These are phyloP conservation scores for Alentia gelatinosa DNA, from an alignment of 2,888 invertebrate species.

Conservation along the genomic window DNA sequence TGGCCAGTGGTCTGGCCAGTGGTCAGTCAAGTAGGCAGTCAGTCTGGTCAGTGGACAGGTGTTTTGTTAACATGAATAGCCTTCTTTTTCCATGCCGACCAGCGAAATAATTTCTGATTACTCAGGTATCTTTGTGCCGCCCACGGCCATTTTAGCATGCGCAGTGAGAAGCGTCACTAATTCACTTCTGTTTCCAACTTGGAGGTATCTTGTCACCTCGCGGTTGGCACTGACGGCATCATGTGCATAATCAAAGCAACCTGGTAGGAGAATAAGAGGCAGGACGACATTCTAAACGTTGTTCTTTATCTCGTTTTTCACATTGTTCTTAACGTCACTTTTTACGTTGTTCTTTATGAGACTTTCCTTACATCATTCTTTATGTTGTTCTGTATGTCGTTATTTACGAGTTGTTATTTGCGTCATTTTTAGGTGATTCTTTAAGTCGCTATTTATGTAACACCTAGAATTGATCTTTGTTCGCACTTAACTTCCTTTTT, in stretches of 20 bases:
- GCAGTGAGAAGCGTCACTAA: conserved; percentile 3
- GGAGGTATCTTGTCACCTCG: background rate
- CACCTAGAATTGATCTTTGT: too few species aligned
- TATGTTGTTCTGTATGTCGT: too few species aligned
- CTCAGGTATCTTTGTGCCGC: background rate
- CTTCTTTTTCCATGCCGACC: too few species aligned
- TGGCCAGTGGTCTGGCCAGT: too few species aligned
- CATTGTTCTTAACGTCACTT: background rate
- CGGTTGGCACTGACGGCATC: background rate
- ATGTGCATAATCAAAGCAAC: background rate
- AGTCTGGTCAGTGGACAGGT: too few species aligned
- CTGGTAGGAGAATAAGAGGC: background rate
- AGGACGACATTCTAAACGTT: background rate
- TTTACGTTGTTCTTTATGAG: background rate
- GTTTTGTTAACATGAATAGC: too few species aligned
- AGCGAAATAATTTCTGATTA: background rate
- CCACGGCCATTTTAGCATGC: background rate
- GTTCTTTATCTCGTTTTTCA: background rate
- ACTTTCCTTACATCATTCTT: too few species aligned
- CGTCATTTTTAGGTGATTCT: too few species aligned
- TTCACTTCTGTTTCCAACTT: background rate
- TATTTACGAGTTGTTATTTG: too few species aligned
- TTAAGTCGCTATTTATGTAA: too few species aligned
- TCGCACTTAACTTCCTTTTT: too few species aligned
- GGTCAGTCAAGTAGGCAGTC: too few species aligned